phyloP scores from a whole-genome alignment of 2,888 invertebrate genomes.

The Melolontha melolontha region DNA sequence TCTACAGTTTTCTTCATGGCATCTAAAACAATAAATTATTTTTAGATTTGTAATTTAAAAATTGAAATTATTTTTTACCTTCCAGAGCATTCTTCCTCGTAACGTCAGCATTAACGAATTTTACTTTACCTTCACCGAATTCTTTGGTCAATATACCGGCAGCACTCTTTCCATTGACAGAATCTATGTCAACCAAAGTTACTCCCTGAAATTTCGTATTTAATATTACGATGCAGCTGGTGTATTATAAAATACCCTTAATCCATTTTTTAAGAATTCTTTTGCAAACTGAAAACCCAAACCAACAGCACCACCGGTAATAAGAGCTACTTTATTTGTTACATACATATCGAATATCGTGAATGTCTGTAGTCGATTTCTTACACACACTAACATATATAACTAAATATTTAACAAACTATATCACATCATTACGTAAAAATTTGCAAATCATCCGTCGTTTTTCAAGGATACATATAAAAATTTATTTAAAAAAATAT shows the following conservation, averaged over 20 bases:
- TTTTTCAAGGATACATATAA: too few species aligned
- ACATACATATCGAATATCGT: constrained; percentile 10
- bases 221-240: not conserved
- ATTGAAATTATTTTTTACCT: constrained; percentile 25
- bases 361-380: too few species aligned
- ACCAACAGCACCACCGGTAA: constrained; percentile 37
- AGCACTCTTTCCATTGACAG: constrained; percentile 33
- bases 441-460: too few species aligned
- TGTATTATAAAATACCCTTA: constrained; percentile 17
- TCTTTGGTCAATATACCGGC: constrained; percentile 24
- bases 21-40: constrained; percentile 13
- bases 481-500: too few species aligned
- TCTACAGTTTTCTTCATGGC: constrained; percentile 39
- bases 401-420: too few species aligned
- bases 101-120: constrained; percentile 42
- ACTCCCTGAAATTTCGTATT: constrained; percentile 38
- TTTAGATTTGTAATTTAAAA: not conserved
- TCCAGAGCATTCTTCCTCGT: constrained; percentile 45
- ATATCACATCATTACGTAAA: too few species aligned
- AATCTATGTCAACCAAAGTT: constrained; percentile 40
- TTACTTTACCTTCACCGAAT: constrained; percentile 34
- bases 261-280: constrained; percentile 35
- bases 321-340: constrained; percentile 32
- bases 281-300: constrained; percentile 26
- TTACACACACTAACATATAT: too few species aligned